Base-by-base conservation (phyloP, 2,888 invertebrate species). In the Suillia variegata region DNA sequence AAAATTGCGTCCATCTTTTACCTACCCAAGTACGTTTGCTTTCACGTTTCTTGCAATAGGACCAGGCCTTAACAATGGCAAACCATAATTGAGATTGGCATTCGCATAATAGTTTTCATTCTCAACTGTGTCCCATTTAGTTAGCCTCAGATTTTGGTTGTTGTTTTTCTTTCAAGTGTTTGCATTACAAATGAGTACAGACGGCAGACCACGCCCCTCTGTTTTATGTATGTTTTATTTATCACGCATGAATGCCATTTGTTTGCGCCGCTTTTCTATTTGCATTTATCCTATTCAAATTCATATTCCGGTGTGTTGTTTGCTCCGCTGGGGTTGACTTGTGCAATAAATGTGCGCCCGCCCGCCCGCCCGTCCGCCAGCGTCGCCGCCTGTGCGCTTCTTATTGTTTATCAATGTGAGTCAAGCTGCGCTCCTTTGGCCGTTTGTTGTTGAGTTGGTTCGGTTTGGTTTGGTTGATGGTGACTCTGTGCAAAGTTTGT, bases 341-440 rank as follows among this genome's bases (percentile, higher is more conserved):
- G n/a, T 38, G 38, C n/a, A 38, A 38, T 38, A n/a, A 38, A 22
- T 38, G 42, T 53, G 38, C 38, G 21, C n/a, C n/a, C n/a, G n/a
- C n/a, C n/a, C n/a, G n/a, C n/a, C n/a, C n/a, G n/a, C n/a, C n/a
- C n/a, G n/a, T n/a, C n/a, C n/a, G n/a, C n/a, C n/a, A n/a, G n/a
- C n/a, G n/a, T n/a, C n/a, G n/a, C n/a, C n/a, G n/a, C n/a, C n/a
- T n/a, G n/a, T 42, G 53, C 38, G 26, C 38, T 24, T 54, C 45
- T 54, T 54, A 47, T 48, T 54, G 18, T 47, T 47, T 54, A 47
- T 54, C 54, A 54, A 54, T 54, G 21, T 22, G 31, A n/a, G 24
- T 45, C 26, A 13, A 42, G 54, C n/a, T n/a, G n/a, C n/a, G n/a
- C n/a, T n/a, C n/a, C n/a, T n/a, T n/a, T n/a, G n/a, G n/a, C n/a